Evolutionary conservation across 1,140 invertebrate genomes (phyloP).

Genomic region (Piezodorus guildinii): DNA sequence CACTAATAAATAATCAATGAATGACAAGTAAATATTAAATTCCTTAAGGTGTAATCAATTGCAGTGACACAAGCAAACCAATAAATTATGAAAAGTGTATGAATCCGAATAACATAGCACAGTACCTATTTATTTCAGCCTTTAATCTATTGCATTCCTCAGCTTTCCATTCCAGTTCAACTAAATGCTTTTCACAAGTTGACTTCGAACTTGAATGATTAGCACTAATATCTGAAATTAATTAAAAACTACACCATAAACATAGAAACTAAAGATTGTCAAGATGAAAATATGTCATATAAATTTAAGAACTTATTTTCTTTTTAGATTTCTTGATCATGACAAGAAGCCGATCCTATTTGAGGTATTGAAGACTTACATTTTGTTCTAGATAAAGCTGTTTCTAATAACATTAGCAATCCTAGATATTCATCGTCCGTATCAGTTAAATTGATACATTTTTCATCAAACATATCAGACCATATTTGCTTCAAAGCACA

Average conservation of each 20-base stretch:
- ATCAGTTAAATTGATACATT: background rate
- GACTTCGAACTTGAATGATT: background rate
- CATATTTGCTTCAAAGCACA: too few relatives aligned
- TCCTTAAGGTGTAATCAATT: too few relatives aligned
- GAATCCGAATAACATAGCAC: background rate
- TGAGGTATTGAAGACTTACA: background rate
- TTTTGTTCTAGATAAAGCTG: background rate
- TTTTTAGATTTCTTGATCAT: too few relatives aligned
- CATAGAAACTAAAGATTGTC: background rate
- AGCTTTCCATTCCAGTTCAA: background rate
- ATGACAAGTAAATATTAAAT: too few relatives aligned
- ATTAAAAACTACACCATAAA: background rate
- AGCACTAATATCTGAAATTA: background rate
- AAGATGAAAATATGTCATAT: background rate
- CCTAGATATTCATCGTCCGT: background rate
- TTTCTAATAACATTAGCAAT: slow-evolving; percentile 5
- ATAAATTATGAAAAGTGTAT: background rate
- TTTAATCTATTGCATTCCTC: slow-evolving; percentile 3
- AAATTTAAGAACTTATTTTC: too few relatives aligned
- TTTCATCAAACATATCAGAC: too few relatives aligned
- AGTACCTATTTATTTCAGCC: background rate
- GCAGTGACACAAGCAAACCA: too few relatives aligned
- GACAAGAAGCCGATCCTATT: too few relatives aligned
- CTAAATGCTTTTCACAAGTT: background rate
- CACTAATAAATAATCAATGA: too few relatives aligned